Percentiles rank a stretch among this genome's conserved stretches.
Evolutionary conservation across 2,888 invertebrate species (phyloP).

Genomic region (Ommatoiulus sabulosus): DNA sequence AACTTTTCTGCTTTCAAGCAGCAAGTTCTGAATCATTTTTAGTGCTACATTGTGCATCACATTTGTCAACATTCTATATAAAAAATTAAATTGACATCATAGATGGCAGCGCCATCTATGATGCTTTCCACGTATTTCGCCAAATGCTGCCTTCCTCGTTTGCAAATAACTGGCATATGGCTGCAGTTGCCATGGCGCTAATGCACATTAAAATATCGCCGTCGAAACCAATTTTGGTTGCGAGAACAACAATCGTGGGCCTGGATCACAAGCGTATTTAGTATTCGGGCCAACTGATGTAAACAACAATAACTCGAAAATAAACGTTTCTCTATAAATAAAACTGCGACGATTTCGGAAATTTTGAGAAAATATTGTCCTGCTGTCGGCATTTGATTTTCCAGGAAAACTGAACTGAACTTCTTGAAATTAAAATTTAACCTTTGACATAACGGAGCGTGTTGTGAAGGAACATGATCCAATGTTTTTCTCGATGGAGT

Average conservation of each 20-base stretch:
- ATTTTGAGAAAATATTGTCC: neutral
- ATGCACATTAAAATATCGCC: neutral
- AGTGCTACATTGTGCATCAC: too few relatives aligned
- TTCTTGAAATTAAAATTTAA: neutral
- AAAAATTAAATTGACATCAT: too few relatives aligned
- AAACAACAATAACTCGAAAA: slow-evolving; percentile 21
- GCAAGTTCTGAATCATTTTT: too few relatives aligned
- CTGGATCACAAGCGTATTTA: neutral
- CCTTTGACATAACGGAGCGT: neutral
- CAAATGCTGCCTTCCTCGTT: neutral
- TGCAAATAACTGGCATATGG: neutral
- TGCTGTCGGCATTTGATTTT: neutral
- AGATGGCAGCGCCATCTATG: too few relatives aligned
- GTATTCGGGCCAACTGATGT: neutral
- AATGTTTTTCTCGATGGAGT: too few relatives aligned
- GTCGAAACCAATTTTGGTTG: neutral
- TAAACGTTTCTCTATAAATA: neutral
- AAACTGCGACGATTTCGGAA: neutral
- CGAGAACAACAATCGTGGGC: neutral
- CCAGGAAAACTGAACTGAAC: neutral
- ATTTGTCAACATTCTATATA: too few relatives aligned
- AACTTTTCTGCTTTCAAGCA: too few relatives aligned
- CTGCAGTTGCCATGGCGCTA: neutral
- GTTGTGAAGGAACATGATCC: too few relatives aligned
- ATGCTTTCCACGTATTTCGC: too few relatives aligned